These are phyloP conservation scores for Drosophila sordidula DNA, from an alignment of 2,888 invertebrate genomes.

Conservation along the genomic window DNA sequence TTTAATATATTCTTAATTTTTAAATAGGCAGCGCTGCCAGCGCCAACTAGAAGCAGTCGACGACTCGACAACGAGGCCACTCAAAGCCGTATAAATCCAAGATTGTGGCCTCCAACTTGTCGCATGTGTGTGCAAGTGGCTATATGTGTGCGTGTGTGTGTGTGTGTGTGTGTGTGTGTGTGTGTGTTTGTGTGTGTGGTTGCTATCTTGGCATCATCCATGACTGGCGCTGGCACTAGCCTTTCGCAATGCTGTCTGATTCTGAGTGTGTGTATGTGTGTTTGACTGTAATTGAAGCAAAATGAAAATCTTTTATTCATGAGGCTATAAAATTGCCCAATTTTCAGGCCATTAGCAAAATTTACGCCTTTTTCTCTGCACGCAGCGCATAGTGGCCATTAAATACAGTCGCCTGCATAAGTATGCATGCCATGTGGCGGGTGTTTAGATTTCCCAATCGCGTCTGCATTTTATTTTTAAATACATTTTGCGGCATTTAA, in stretches of 20 bases:
- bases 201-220: slow-evolving; percentile 74
- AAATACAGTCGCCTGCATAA: slow-evolving; percentile 78
- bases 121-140: slow-evolving; percentile 57
- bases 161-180: slow-evolving; percentile 55
- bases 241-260: slow-evolving; percentile 36
- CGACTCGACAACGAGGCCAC: slow-evolving; percentile 53
- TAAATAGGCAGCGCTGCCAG: slow-evolving; percentile 66
- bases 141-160: slow-evolving; percentile 16
- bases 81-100: slow-evolving; percentile 77
- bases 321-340: slow-evolving; percentile 85
- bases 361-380: slow-evolving; percentile 83
- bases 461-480: slow-evolving; percentile 61
- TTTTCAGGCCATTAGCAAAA: slow-evolving; percentile 85
- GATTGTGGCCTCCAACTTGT: slow-evolving; percentile 78
- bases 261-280: slow-evolving; percentile 33
- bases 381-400: slow-evolving; percentile 77
- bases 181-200: slow-evolving; percentile 43
- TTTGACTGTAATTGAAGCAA: slow-evolving; percentile 81
- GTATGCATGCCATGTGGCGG: slow-evolving; percentile 67
- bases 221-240: slow-evolving; percentile 55
- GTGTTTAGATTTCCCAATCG: slow-evolving; percentile 69
- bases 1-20: slow-evolving; percentile 77
- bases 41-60: slow-evolving; percentile 46
- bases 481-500: slow-evolving; percentile 41
- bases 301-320: slow-evolving; percentile 84